Evolutionary conservation across 2,113 vertebrate genomes (phyloP), one percentile per base, ranked within the genome.

Genomic region (Willisornis vidua): DNA sequence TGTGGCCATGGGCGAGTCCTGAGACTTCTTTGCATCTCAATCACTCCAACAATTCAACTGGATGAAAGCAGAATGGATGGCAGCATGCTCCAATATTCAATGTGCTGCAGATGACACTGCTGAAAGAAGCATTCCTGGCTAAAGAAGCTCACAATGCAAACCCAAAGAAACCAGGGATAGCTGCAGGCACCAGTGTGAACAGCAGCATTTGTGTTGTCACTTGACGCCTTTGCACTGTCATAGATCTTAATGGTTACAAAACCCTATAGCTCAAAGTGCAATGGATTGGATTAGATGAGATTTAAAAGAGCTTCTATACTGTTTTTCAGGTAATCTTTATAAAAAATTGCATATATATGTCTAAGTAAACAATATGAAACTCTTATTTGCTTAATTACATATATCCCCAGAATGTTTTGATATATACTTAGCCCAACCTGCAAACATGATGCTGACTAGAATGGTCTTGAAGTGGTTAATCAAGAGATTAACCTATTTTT

Each of bases 41-140:
- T 82, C 77, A 72, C 67, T 89, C 84, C 81, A 87, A 81, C 37
- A 91, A 63, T 82, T 93, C 87, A 76, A 62, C 49, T 82, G 87
- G 71, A 91, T 93, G 77, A 94, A 96, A 91, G 87, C 78, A 87
- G 85, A 94, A 91, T 66, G 74, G 74, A 76, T 93, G 51, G 65
- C 81, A 91, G 45, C 25, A 66, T 72, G 62, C 81, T 95, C 81
- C 84, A 94, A 49, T 84, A 84, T 86, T 94, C 93, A 94, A 87
- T 95, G 87, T 51, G 66, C 81, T 87, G 87, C 89, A 96, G 87
- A 96, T 95, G 95, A 89, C 4, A 7, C 66, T 89, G 71, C 93
- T 91, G 66, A 66, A 89, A 87, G 58, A 54, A 94, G 58, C 81
- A 87, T 93, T 96, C 78, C 75, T 76, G 78, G 37, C 71, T 96